Percentiles rank a stretch among this genome's conserved stretches.
These are phyloP conservation scores for Harmothoe impar DNA, from an alignment of 2,888 invertebrate species.

Conservation along the genomic window DNA sequence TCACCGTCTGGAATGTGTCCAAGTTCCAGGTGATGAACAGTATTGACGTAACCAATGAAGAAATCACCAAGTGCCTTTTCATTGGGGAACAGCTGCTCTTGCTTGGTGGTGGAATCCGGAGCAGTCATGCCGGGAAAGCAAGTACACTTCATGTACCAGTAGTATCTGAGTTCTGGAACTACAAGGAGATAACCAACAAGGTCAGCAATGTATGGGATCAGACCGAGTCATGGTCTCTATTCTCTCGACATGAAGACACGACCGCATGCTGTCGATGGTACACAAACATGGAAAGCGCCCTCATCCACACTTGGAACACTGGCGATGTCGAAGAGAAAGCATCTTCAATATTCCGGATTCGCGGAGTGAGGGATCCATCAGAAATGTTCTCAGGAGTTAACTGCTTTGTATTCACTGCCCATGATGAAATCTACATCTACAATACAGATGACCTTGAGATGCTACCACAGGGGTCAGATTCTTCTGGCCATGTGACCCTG, in stretches of 20 bases:
- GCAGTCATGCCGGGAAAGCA: slow-evolving; percentile 48
- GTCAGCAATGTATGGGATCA: slow-evolving; percentile 51
- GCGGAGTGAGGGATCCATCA: slow-evolving; percentile 41
- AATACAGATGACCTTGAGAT: slow-evolving; percentile 62
- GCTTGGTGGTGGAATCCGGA: slow-evolving; percentile 62
- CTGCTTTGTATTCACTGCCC: slow-evolving; percentile 58
- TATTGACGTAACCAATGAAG: slow-evolving; percentile 66
- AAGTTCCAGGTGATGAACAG: slow-evolving; percentile 66
- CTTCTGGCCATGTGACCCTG: slow-evolving; percentile 30
- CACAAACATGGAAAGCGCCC: slow-evolving; percentile 35
- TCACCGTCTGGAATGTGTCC: slow-evolving; percentile 67
- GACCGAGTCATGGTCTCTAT: slow-evolving; percentile 56
- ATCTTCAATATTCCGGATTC: slow-evolving; percentile 23
- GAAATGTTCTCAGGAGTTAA: slow-evolving; percentile 55
- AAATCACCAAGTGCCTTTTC: slow-evolving; percentile 68
- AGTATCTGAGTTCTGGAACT: slow-evolving; percentile 57
- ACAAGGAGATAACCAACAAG: slow-evolving; percentile 61
- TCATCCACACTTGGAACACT: slow-evolving; percentile 55
- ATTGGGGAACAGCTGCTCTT: slow-evolving; percentile 65
- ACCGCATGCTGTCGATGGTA: slow-evolving; percentile 59
- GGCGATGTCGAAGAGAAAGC: slow-evolving; percentile 15
- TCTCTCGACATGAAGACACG: slow-evolving; percentile 46
- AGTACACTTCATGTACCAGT: slow-evolving; percentile 26
- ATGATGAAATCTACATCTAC: slow-evolving; percentile 65
- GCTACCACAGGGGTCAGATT: background rate